A percentile compares a stretch with the other conserved stretches of the same genome.
phyloP scores from a whole-genome alignment of 2,113 vertebrate species.

The Hiodon alosoides region DNA sequence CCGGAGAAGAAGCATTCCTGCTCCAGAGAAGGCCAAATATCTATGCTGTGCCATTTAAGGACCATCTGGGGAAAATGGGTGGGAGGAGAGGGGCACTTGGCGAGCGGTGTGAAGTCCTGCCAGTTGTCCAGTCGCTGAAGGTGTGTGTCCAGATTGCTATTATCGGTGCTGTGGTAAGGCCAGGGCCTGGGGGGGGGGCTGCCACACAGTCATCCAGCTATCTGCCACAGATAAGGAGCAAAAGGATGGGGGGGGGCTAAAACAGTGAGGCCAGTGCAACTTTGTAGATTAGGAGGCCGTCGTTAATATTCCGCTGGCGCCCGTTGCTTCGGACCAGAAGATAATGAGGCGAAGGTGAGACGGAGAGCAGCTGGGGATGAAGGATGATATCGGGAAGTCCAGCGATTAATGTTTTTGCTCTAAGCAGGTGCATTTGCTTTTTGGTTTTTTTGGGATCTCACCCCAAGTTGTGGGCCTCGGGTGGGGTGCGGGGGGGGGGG shows the following conservation, averaged over 20 bases:
- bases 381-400: conserved; percentile 5
- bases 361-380: not conserved
- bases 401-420: conserved; percentile 20
- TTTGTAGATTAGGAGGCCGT: conserved; percentile 16
- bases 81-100: not conserved
- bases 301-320: conserved; percentile 17
- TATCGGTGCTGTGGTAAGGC: conserved; percentile 15
- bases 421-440: not conserved
- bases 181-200: not conserved
- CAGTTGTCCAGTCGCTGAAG: not conserved
- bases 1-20: no score
- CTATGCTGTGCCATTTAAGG: not conserved
- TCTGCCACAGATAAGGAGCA: not conserved
- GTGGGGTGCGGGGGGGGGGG: no score
- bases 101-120: not conserved
- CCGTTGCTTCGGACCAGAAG: conserved; percentile 9
- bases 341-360: conserved; percentile 19
- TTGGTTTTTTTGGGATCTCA: no score
- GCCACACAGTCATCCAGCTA: not conserved
- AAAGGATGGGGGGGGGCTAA: no score
- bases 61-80: not conserved
- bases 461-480: no score
- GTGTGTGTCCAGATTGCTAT: not conserved
- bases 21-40: no score
- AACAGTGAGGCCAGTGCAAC: not conserved